Evolutionary conservation across 2,797 vertebrate species (phyloP).

Genomic region (Enteromius trimaculatus): DNA sequence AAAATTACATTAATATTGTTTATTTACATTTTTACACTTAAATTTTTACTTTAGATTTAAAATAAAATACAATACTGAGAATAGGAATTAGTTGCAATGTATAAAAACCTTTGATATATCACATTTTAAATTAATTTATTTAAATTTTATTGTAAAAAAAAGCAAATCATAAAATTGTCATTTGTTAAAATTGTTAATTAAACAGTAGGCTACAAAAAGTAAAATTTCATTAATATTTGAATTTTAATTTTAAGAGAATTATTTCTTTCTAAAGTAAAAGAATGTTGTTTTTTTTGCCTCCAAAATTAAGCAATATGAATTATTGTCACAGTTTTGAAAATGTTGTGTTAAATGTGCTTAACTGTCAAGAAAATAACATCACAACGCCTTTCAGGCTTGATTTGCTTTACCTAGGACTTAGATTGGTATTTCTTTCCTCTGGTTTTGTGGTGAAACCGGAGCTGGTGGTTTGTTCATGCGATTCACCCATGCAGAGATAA

Average conservation of each 20-base stretch:
- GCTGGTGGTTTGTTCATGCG: neutral
- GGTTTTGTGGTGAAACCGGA: slow-evolving; percentile 30
- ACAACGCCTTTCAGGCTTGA: neutral
- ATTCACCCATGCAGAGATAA: slow-evolving; percentile 41
- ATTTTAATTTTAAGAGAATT: neutral
- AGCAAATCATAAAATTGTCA: neutral
- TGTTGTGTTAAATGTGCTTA: neutral
- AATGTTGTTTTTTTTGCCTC: neutral
- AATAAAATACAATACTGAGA: neutral
- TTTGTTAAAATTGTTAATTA: neutral
- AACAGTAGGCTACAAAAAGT: neutral
- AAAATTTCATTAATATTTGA: neutral
- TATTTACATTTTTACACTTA: no score
- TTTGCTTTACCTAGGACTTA: neutral
- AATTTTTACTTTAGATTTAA: neutral
- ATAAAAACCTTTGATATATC: neutral
- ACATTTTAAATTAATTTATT: neutral
- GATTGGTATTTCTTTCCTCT: neutral
- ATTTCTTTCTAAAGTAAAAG: neutral
- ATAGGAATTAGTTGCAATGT: neutral
- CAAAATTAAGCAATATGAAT: neutral
- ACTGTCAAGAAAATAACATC: neutral
- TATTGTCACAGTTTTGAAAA: neutral
- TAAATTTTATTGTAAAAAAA: neutral
- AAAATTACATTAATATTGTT: neutral